Conservation (phyloP, 2,113 vertebrate genomes). For the Rutilus rutilus region DNA sequence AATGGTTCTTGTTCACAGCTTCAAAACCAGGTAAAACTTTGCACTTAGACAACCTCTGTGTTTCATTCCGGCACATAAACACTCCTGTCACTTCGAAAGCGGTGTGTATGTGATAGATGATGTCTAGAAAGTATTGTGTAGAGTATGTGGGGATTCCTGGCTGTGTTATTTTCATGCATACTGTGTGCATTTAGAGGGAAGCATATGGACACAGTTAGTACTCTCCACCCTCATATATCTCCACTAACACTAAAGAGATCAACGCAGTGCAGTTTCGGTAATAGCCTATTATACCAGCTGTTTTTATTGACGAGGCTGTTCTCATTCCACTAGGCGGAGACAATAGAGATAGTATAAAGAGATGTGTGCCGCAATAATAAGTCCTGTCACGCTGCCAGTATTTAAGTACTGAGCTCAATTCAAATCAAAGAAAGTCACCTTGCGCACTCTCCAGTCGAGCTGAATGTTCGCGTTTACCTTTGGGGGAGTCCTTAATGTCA, state of each 20-base stretch:
- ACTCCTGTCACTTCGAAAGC: not conserved
- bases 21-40: not conserved
- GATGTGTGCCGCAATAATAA: slow-evolving; percentile 2
- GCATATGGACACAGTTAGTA: slow-evolving; percentile 35
- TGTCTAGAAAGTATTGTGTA: not conserved
- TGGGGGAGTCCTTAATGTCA: slow-evolving; percentile 10
- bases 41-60: not conserved
- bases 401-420: slow-evolving; percentile 30
- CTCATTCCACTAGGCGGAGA: not conserved
- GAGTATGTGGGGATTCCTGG: not conserved
- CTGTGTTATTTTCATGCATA: slow-evolving; percentile 20
- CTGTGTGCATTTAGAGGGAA: slow-evolving; percentile 39
- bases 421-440: slow-evolving; percentile 34
- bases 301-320: slow-evolving; percentile 2
- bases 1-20: not conserved
- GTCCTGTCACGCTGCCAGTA: slow-evolving; percentile 17
- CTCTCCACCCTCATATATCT: slow-evolving; percentile 16
- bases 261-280: not conserved
- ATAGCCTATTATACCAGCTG: not conserved
- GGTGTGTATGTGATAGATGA: not conserved
- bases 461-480: slow-evolving; percentile 22
- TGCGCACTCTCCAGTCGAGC: not conserved
- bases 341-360: not conserved
- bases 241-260: not conserved
- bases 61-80: slow-evolving; percentile 2